Evolutionary conservation across 1,140 invertebrate species (phyloP), one percentile per base, ranked within the genome.

Genomic region (Ooceraea biroi): DNA sequence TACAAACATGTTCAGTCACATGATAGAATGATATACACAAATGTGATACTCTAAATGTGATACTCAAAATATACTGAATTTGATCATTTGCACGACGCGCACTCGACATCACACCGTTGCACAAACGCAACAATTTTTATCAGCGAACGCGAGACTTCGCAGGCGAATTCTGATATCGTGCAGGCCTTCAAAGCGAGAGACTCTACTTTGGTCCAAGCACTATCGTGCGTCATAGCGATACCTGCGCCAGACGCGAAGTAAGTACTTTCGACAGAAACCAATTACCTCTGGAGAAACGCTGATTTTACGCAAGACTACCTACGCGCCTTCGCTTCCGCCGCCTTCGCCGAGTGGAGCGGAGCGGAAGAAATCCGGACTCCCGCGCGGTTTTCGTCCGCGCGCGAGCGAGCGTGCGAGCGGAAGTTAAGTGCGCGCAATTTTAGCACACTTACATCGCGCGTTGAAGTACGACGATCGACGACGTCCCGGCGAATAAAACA

Each of bases 401-500:
- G 17, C 65, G 36, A 36, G 36, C 36, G 36, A 36, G 11, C n/a
- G 27, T 3, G 50, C 14, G 46, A 44, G 19, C 44, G 12, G 36
- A 48, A 52, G 80, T 52, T 61, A 52, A 82, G 19, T n/a, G 52
- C 69, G 82, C 7, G 27, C 78, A 82, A 58, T 71, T 77, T 82
- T 82, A 73, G 63, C 61, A 12, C 41, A 68, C 41, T 25, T 44
- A 58, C 10, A 7, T 8, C 25, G 19, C 76, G 36, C n/a, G 14
- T 19, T 41, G 25, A 46, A 74, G 80, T 36, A 57, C 46, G 36
- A n/a, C 55, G 76, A 57, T 12, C 22, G 66, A 48, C 11, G 71
- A 57, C 30, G 60, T 44, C 48, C 44, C 55, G 71, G 30, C 27
- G 58, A 85, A 86, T 86, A 86, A 86, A 82, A 83, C 77, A 55